phyloP scores from a whole-genome alignment of 2,888 invertebrate genomes.

The Galerucella nymphaeae region DNA sequence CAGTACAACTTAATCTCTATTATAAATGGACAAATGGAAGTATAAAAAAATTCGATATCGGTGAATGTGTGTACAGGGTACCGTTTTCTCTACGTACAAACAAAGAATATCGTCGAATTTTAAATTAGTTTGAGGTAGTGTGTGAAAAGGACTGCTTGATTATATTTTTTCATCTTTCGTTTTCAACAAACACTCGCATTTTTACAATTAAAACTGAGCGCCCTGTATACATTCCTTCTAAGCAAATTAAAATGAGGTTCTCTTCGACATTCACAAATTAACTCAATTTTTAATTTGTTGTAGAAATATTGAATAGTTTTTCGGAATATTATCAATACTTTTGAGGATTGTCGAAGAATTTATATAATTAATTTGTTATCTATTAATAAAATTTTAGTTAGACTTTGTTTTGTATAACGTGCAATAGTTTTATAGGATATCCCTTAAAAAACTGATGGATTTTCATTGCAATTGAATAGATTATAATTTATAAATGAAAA shows the following conservation, averaged over 20 bases:
- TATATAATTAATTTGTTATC: too few species aligned
- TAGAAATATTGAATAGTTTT: not conserved
- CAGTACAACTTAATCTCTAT: constrained; percentile 38
- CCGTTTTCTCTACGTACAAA: not conserved
- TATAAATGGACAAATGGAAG: constrained; percentile 26
- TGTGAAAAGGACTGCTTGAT: not conserved
- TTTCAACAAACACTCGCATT: not conserved
- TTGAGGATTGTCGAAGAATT: too few species aligned
- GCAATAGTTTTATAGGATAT: too few species aligned
- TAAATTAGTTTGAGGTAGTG: constrained; percentile 3
- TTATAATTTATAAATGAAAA: too few species aligned
- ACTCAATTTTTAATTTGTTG: not conserved
- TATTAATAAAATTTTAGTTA: too few species aligned
- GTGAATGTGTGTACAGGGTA: constrained; percentile 4
- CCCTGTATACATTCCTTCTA: constrained; percentile 7
- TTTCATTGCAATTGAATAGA: not conserved
- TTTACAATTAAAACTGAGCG: constrained; percentile 8
- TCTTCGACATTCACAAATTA: not conserved
- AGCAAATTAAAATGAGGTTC: not conserved
- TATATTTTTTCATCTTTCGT: not conserved
- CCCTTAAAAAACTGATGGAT: not conserved
- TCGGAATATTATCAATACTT: too few species aligned
- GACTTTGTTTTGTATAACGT: too few species aligned
- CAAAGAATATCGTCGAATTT: not conserved
- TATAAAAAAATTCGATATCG: constrained; percentile 21